A percentile compares a stretch with the other conserved stretches of the same genome.
These are phyloP conservation scores for Eugnorisma glareosa DNA, from an alignment of 2,888 invertebrate genomes.

Conservation along the genomic window DNA sequence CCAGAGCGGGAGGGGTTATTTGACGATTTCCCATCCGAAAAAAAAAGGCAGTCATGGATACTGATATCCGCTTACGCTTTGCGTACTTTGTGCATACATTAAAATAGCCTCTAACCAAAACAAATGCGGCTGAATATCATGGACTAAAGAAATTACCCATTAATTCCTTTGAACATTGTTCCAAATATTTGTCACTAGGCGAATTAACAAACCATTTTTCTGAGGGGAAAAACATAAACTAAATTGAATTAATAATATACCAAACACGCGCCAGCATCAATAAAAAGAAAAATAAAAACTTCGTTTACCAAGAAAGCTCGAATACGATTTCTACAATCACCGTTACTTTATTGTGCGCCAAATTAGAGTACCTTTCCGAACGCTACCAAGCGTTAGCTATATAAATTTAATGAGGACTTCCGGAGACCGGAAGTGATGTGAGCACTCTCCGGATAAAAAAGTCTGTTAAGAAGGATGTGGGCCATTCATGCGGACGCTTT, in stretches of 20 bases:
- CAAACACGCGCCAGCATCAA: neutral
- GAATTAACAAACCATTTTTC: no score
- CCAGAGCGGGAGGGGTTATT: no score
- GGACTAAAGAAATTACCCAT: neutral
- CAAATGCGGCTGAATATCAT: neutral
- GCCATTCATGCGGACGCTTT: conserved; percentile 60
- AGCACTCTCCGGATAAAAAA: conserved; percentile 55
- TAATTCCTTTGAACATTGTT: neutral
- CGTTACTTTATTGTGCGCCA: conserved; percentile 29
- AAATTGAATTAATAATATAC: neutral
- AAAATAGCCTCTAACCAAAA: neutral
- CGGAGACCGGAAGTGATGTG: conserved; percentile 50
- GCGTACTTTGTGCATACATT: neutral
- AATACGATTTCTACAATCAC: conserved; percentile 21
- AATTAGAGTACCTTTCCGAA: conserved; percentile 41
- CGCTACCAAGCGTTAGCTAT: conserved; percentile 39
- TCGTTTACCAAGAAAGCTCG: conserved; percentile 14
- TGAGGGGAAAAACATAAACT: neutral
- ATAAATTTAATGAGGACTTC: conserved; percentile 62
- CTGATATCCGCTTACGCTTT: neutral
- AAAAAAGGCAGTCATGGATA: neutral
- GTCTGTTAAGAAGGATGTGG: conserved; percentile 57
- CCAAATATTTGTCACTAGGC: neutral
- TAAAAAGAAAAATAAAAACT: neutral
- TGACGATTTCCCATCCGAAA: no score